A percentile compares a stretch with the other conserved stretches of the same genome.
phyloP scores from a whole-genome alignment of 2,888 invertebrate genomes.

The Anthophora plumipes region DNA sequence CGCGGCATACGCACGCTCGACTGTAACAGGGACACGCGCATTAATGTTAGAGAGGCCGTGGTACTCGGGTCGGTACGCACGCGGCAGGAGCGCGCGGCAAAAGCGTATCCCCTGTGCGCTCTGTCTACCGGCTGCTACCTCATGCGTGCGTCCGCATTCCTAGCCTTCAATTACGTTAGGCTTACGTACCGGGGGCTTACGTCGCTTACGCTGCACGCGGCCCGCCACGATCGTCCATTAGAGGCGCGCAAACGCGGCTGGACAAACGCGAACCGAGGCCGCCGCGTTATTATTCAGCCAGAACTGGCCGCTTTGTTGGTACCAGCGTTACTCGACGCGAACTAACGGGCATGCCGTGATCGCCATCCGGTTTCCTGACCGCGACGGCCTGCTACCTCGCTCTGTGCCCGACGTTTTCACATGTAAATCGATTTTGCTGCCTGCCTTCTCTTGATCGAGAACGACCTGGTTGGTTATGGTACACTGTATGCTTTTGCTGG shows the following conservation, averaged over 20 bases:
- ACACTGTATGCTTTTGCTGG: neutral
- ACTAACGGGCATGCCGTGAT: slow-evolving; percentile 46
- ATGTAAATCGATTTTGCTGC: slow-evolving; percentile 33
- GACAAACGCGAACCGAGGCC: slow-evolving; percentile 61
- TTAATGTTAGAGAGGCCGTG: slow-evolving; percentile 42
- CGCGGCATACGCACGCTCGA: slow-evolving; percentile 43
- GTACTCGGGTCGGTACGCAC: slow-evolving; percentile 18
- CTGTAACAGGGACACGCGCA: slow-evolving; percentile 58
- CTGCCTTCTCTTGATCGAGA: no score
- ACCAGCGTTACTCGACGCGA: slow-evolving; percentile 22
- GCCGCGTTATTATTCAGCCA: slow-evolving; percentile 71
- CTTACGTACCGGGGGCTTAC: slow-evolving; percentile 47
- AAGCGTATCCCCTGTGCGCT: slow-evolving; percentile 55
- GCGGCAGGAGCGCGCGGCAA: slow-evolving; percentile 40
- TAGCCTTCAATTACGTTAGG: slow-evolving; percentile 75
- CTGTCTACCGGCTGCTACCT: slow-evolving; percentile 73
- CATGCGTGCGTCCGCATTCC: slow-evolving; percentile 80
- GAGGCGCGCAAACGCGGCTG: slow-evolving; percentile 62
- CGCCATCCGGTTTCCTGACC: slow-evolving; percentile 52
- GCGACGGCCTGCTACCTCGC: slow-evolving; percentile 11
- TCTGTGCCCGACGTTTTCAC: neutral
- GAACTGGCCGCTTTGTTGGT: slow-evolving; percentile 64
- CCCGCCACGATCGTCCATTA: slow-evolving; percentile 70
- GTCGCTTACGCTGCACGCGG: slow-evolving; percentile 37
- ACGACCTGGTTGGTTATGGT: neutral